Base-by-base conservation (phyloP, 2,113 vertebrate species). In the Oryzias woworae region DNA sequence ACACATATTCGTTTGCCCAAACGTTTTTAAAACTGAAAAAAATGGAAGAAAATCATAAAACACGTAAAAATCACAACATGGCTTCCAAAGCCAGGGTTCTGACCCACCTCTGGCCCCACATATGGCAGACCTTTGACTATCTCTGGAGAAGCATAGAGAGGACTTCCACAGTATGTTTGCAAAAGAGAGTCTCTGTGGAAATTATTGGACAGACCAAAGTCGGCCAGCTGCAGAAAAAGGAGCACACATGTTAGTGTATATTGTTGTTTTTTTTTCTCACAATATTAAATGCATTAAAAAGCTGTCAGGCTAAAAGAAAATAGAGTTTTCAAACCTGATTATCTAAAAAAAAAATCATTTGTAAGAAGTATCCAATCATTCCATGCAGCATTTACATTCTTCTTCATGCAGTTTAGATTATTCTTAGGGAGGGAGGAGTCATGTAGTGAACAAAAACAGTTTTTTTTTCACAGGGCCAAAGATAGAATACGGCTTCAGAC, bases 131-230 rank as follows among this genome's bases (percentile, higher is more conserved):
- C 93, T 64, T 86, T 92, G 28, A 94, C 90, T 17, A 94, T 94
- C 87, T 94, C 93, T 14, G 93, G 93, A 4, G 92, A 87, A 3
- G 93, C 92, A 41, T 94, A 94, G 7, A 94, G 87, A 0, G 92
- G 92, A 62, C 93, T 94, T 36, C 93, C 93, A 84, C 93, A 94
- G 79, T 90, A 94, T 12, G 93, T 94, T 68, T 93, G 86, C 75
- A 94, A 78, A 45, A 91, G 60, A 13, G 57, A 50, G 65, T 77
- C 85, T 47, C 69, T 88, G 31, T 83, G 84, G 75, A 88, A 93
- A 45, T 85, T 77, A 75, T 90, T 94, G 14, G 93, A 93, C n/a
- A 94, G 90, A 24, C 93, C 93, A 73, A 93, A 94, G 63, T 94
- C 92, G 53, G 92, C 93, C 45, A 93, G 85, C 92, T 93, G 63